Evolutionary conservation across 2,797 vertebrate genomes (phyloP).

Genomic region (Alcedo atthis): DNA sequence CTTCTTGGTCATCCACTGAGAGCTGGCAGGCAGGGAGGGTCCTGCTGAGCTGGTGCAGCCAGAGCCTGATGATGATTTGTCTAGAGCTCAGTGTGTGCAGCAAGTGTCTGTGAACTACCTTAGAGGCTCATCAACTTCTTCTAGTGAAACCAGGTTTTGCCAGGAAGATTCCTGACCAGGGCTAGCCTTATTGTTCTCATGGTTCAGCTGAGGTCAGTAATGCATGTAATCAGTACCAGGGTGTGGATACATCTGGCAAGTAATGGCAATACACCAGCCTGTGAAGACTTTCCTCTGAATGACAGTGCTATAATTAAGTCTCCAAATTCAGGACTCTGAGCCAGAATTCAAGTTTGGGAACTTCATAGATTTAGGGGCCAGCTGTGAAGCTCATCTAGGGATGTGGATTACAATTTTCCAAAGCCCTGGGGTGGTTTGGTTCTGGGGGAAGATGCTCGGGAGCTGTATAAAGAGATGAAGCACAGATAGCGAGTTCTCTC

Average conservation of each 20-base stretch:
- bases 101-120: neutral
- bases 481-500: slow-evolving; percentile 47
- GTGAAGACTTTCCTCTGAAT: slow-evolving; percentile 60
- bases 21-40: neutral
- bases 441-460: slow-evolving; percentile 38
- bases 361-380: slow-evolving; percentile 47
- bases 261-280: slow-evolving; percentile 61
- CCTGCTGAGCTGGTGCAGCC: neutral
- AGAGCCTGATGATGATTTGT: neutral
- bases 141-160: slow-evolving; percentile 38
- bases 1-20: neutral
- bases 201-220: slow-evolving; percentile 70
- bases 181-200: slow-evolving; percentile 50
- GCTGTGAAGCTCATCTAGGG: slow-evolving; percentile 54
- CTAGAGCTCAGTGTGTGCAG: neutral
- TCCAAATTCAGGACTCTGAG: slow-evolving; percentile 54
- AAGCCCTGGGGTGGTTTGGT: neutral
- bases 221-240: slow-evolving; percentile 62
- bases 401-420: slow-evolving; percentile 51
- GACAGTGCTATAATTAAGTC: slow-evolving; percentile 70
- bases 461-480: slow-evolving; percentile 56
- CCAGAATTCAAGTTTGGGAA: slow-evolving; percentile 54
- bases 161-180: slow-evolving; percentile 58
- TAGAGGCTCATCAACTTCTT: neutral
- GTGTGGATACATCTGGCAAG: slow-evolving; percentile 67